A percentile compares a stretch with the other conserved stretches of the same genome.
phyloP scores from a whole-genome alignment of 2,113 vertebrate species.

The Pseudolaguvia tuberculata region DNA sequence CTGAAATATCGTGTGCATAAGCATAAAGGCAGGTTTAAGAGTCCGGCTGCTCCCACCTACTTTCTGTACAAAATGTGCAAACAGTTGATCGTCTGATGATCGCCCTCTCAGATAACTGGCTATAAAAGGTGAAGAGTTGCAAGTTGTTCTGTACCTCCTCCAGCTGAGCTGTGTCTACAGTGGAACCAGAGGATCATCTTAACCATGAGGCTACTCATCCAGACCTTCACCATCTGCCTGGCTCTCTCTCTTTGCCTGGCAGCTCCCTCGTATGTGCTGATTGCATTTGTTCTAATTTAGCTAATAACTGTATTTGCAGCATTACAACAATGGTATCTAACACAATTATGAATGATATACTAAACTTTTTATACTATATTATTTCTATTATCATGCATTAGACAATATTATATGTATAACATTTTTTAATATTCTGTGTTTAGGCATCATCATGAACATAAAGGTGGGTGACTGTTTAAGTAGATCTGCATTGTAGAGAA shows the following conservation, averaged over 20 bases:
- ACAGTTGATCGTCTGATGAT: slow-evolving; percentile 1
- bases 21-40: background rate
- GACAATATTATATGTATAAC: background rate
- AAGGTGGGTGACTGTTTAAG: background rate
- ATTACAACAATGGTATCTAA: too few relatives aligned
- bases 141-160: slow-evolving; percentile 34
- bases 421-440: slow-evolving; percentile 9
- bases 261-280: slow-evolving; percentile 55
- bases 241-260: slow-evolving; percentile 47
- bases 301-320: too few relatives aligned
- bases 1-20: background rate
- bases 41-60: background rate
- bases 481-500: background rate
- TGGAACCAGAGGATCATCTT: slow-evolving; percentile 47
- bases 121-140: slow-evolving; percentile 42
- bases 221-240: slow-evolving; percentile 52
- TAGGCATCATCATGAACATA: slow-evolving; percentile 25
- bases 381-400: too few relatives aligned
- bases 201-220: slow-evolving; percentile 60
- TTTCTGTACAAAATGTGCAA: slow-evolving; percentile 14
- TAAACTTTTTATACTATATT: too few relatives aligned
- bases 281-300: too few relatives aligned
- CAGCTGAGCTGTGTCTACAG: slow-evolving; percentile 39
- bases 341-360: background rate
- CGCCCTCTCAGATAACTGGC: background rate